Conservation (phyloP, 2,797 vertebrate species). For the Acanthis flammea region DNA sequence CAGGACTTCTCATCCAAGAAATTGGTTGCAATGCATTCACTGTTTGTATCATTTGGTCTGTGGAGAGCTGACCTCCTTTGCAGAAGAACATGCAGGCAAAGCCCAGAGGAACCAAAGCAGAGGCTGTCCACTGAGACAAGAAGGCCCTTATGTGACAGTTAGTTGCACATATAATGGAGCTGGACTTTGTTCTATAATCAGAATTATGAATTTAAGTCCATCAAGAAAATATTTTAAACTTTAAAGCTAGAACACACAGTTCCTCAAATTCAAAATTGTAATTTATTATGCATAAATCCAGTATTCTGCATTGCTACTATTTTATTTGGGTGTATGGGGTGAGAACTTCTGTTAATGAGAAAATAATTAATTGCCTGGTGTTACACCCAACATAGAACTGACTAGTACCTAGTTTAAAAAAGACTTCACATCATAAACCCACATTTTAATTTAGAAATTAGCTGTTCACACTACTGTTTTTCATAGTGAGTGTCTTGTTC, state of each 20-base stretch:
- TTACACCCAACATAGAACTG: not conserved
- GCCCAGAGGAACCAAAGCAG: not conserved
- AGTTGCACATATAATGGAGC: not conserved
- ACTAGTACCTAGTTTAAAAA: not conserved
- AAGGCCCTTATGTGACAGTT: not conserved
- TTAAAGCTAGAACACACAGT: not conserved
- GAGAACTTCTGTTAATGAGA: not conserved
- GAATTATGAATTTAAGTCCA: not conserved
- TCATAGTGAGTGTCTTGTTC: not conserved
- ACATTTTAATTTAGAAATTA: not conserved
- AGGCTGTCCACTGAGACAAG: not conserved
- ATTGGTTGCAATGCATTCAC: not conserved
- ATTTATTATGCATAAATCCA: not conserved
- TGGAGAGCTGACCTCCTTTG: not conserved
- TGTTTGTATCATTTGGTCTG: not conserved
- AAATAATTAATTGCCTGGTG: not conserved
- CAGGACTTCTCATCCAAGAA: not conserved
- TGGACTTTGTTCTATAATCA: not conserved
- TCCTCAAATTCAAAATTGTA: not conserved
- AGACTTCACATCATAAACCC: not conserved
- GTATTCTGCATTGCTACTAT: not conserved
- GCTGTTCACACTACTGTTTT: not conserved
- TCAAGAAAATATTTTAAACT: not conserved
- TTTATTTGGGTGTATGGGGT: not conserved
- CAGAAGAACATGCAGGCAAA: not conserved